phyloP scores from a whole-genome alignment of 2,888 invertebrate genomes.

The Drosophila longiperda region DNA sequence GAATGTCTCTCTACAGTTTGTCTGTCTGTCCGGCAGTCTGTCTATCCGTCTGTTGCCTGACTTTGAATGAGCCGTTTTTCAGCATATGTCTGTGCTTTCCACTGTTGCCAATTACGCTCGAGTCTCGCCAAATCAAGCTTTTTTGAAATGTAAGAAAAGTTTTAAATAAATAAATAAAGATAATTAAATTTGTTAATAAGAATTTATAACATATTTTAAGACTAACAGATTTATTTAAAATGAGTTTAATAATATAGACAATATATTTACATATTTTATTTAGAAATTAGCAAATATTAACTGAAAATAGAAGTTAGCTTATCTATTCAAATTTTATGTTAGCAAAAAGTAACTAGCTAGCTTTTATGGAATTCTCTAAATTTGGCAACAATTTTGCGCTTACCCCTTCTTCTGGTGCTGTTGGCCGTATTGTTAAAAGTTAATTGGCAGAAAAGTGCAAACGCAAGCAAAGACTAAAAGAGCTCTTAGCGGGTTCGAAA shows the following conservation, averaged over 20 bases:
- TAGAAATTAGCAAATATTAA: not conserved
- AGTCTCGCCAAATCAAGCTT: not conserved
- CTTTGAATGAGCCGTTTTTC: slow-evolving; percentile 66
- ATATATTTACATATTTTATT: not conserved
- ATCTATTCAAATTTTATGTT: accelerated
- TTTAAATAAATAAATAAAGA: not conserved
- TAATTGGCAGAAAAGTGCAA: slow-evolving; percentile 71
- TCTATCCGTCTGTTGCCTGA: slow-evolving; percentile 34
- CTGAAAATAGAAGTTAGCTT: not conserved
- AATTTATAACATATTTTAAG: not conserved
- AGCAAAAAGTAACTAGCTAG: not conserved
- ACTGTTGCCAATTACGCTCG: slow-evolving; percentile 12
- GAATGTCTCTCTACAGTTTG: slow-evolving; percentile 32
- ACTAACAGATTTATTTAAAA: not conserved
- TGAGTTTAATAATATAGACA: not conserved
- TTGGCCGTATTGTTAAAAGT: slow-evolving; percentile 41
- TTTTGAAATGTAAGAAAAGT: not conserved
- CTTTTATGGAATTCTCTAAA: not conserved
- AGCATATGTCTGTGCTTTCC: slow-evolving; percentile 16
- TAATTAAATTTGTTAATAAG: not conserved
- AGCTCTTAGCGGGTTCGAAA: slow-evolving; percentile 3
- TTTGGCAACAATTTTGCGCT: not conserved
- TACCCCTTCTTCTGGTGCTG: slow-evolving; percentile 38
- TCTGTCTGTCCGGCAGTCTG: slow-evolving; percentile 8
- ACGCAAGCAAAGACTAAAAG: slow-evolving; percentile 49